Evolutionary conservation across 2,888 invertebrate genomes (phyloP).

Genomic region (Diadegma fenestrale): DNA sequence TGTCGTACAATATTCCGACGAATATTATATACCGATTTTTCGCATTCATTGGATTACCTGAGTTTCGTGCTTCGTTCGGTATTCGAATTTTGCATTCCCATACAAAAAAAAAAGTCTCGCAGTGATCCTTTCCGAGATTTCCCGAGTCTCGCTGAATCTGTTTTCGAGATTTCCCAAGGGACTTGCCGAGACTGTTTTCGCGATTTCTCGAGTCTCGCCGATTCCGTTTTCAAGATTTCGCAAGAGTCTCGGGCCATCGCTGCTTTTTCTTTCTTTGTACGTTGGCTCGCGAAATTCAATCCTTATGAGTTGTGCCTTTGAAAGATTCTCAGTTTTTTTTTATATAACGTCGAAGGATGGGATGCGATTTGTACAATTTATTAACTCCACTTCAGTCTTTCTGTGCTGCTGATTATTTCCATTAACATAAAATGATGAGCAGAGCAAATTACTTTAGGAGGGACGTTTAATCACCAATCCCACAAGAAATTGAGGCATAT

Average conservation of each 20-base stretch:
- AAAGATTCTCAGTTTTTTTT: background rate
- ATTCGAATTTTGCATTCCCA: background rate
- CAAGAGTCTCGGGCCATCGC: too few species aligned
- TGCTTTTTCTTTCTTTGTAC: too few species aligned
- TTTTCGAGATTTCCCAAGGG: background rate
- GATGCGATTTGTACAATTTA: too few species aligned
- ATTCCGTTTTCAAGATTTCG: too few species aligned
- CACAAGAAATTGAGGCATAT: background rate
- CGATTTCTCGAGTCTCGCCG: too few species aligned
- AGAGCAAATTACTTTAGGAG: background rate
- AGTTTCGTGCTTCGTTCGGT: background rate
- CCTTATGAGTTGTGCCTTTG: too few species aligned
- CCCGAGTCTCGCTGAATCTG: too few species aligned
- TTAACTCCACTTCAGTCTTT: background rate
- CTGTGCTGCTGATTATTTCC: background rate
- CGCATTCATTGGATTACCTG: background rate
- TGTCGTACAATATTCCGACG: slow-evolving; percentile 2
- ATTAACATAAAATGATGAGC: background rate
- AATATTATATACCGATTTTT: slow-evolving; percentile 1
- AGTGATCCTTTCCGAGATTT: background rate
- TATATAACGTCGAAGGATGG: too few species aligned
- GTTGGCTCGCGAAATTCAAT: too few species aligned
- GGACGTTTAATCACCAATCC: background rate
- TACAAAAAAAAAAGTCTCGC: background rate
- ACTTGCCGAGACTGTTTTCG: too few species aligned